Evolutionary conservation across 1,140 invertebrate genomes (phyloP), one percentile per base, ranked within the genome.

Genomic region (Drosophila varians): DNA sequence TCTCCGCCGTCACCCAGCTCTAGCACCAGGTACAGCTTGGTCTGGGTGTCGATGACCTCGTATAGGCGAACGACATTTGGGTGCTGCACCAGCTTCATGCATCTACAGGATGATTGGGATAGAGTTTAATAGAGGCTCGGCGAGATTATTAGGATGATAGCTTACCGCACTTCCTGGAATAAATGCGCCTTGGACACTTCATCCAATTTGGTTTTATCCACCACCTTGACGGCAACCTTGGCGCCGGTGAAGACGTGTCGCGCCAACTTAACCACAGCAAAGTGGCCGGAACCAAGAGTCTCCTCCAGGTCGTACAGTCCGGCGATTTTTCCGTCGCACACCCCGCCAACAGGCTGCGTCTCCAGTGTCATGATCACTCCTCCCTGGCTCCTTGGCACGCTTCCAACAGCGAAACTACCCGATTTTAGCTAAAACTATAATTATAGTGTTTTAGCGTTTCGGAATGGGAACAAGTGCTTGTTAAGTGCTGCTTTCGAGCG

Each of bases 41-140:
- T 98, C 88, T 97, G 96, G 14, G 99, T 99, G 92, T 99, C 99
- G 89, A 99, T 99, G 43, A 99, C 98, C 94, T 99, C 98, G 92
- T 99, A 99, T 6, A 99, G 92, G 46, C 98, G 93, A 11, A 99
- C 98, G 18, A 99, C 98, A 93, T 99, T 98, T 28, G 96, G 98
- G 93, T 99, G 99, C 91, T 99, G 98, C 9, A 99, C 98, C 77
- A 99, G 92, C 92, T 99, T 99, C 98, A 99, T 99, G 90, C 98
- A 99, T 70, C 98, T 91, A 40, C 16, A 9, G 8, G 38, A 42
- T 18, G 16, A 42, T 19, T 4, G 6, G n/a, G 25, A 16, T 8
- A 38, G 11, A 4, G 43, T 43, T 36, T 3, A 8, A 21, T 7
- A 14, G 16, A 18, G 16, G 3, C 1, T n/a, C 6, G 21, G 16